Evolutionary conservation across 1,140 invertebrate genomes (phyloP), one percentile per base, ranked within the genome.

Genomic region (Monomorium pharaonis): DNA sequence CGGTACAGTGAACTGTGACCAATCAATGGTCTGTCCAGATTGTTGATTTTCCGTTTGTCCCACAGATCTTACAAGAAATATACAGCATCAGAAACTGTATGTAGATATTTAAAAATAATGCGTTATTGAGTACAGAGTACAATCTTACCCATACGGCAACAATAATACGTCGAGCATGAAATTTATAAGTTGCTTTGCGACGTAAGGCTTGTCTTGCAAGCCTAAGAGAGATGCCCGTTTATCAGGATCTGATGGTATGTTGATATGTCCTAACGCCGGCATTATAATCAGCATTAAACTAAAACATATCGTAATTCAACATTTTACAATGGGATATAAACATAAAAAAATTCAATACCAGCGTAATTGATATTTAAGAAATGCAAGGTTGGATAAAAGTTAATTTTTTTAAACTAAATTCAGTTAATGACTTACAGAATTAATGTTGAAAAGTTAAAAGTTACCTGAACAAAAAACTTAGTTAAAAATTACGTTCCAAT

Each of bases 81-180:
- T 47, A 24, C 63, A 80, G 30, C n/a, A n/a, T 74, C 27, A 85
- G 16, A 21, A 54, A 37, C 42, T n/a, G n/a, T n/a, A 27, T 80
- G 30, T 56, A 18, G 60, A 21, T 44, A 58, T 77, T 49, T 62
- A 51, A 54, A 80, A 74, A 51, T 60, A 60, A 69, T 37, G 83
- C 7, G 81, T 14, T 30, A 49, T 80, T 84, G 58, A n/a, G n/a
- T 85, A 51, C 49, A 77, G 65, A 72, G 78, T 70, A 78, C 85
- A n/a, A 90, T 92, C 87, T 94, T 95, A 98, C 97, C 97, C 97
- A 94, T 98, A 99, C 54, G 98, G 98, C 33, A 99, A 94, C 4
- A 99, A 93, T 3, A 99, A 93, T 37, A 98, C 95, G 95, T 99
- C 98, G 80, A 98, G 96, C 88, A 98, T 96, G 94, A 98, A 97